Evolutionary conservation across 1,140 invertebrate genomes (phyloP).

Genomic region (Rhizoglyphus robini): DNA sequence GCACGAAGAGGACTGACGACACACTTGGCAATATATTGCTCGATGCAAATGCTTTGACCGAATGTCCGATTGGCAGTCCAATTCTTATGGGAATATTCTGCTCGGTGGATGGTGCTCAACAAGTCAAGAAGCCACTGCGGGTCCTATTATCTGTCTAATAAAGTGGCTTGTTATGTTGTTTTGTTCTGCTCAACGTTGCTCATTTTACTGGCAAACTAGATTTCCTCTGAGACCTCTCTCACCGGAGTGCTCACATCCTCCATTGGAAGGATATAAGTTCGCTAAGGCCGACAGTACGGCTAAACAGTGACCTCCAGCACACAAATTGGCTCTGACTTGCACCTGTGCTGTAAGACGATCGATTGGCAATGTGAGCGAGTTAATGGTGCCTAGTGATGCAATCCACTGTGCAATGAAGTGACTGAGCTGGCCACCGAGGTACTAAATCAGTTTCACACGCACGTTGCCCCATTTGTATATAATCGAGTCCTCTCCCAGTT

Average conservation of each 20-base stretch:
- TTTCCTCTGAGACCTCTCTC: conserved; percentile 4
- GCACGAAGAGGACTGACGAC: too few species aligned
- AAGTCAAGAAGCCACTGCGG: too few species aligned
- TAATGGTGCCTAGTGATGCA: conserved; percentile 14
- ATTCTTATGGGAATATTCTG: too few species aligned
- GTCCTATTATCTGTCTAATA: too few species aligned
- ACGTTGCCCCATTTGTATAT: too few species aligned
- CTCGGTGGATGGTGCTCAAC: too few species aligned
- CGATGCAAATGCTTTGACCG: too few species aligned
- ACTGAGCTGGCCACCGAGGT: too few species aligned
- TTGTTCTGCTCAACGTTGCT: not conserved
- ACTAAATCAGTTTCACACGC: not conserved
- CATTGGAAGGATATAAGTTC: not conserved
- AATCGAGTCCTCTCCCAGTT: too few species aligned
- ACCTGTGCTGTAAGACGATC: conserved; percentile 11
- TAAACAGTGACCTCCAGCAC: not conserved
- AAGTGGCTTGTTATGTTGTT: too few species aligned
- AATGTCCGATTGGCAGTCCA: too few species aligned
- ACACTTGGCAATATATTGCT: too few species aligned
- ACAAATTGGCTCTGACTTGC: not conserved
- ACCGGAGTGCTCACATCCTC: not conserved
- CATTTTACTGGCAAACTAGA: conserved; percentile 7
- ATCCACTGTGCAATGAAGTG: conserved; percentile 13
- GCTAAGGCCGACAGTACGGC: not conserved
- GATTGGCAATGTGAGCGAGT: not conserved